A percentile compares a stretch with the other conserved stretches of the same genome.
These are phyloP conservation scores for Sandelia bainsii DNA, from an alignment of 2,797 vertebrate genomes.

Conservation along the genomic window DNA sequence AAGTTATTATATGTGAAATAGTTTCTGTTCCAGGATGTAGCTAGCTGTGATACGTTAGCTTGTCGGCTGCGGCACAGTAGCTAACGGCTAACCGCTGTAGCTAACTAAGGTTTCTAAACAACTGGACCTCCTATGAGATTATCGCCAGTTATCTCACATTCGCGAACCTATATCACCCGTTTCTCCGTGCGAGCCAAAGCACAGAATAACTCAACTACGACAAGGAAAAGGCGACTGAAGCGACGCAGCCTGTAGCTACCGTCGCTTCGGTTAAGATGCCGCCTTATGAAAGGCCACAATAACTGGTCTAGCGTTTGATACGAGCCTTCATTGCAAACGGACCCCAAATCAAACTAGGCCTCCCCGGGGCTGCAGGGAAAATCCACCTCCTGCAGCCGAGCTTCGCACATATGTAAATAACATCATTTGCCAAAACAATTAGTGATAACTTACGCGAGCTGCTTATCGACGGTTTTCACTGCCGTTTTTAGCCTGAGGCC, in stretches of 20 bases:
- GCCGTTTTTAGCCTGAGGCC: constrained; percentile 19
- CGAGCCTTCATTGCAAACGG: constrained; percentile 33
- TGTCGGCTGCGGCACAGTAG: constrained; percentile 18
- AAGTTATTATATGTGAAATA: fast-evolving
- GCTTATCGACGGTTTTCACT: constrained; percentile 26
- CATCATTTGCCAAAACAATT: too few relatives aligned
- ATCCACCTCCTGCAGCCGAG: constrained; percentile 41
- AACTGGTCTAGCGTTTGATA: constrained; percentile 36
- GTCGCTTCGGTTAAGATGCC: background rate
- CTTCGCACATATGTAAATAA: constrained; percentile 20
- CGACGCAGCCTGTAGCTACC: fast-evolving
- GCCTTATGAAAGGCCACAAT: constrained; percentile 53
- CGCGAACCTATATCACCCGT: fast-evolving
- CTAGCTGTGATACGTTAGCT: constrained; percentile 43
- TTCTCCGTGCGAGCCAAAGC: background rate
- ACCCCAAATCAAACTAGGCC: constrained; percentile 63
- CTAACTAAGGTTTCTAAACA: constrained; percentile 49
- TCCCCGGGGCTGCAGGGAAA: constrained; percentile 58
- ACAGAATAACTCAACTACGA: fast-evolving
- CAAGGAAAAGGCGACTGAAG: fast-evolving
- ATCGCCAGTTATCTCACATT: background rate
- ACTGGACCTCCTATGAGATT: constrained; percentile 24
- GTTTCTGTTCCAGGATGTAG: constrained; percentile 29
- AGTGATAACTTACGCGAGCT: constrained; percentile 37
- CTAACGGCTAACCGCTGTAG: constrained; percentile 42